Evolutionary conservation across 2,113 vertebrate genomes (phyloP).

Genomic region (Notarius quadriscutis): DNA sequence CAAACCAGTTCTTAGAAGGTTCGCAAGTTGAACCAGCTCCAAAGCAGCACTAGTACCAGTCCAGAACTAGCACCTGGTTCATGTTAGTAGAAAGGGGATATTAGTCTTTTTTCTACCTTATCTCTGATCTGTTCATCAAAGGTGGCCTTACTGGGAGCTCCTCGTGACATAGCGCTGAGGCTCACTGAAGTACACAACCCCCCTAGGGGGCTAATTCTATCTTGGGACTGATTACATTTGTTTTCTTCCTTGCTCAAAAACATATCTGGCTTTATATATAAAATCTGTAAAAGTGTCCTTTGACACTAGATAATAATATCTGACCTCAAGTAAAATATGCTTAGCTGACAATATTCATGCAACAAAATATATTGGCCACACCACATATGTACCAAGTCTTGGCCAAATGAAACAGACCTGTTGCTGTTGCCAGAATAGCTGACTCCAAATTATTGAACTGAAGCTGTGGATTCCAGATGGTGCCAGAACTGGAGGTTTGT

Average conservation of each 20-base stretch:
- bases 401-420: background rate
- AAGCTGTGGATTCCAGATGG: slow-evolving; percentile 6
- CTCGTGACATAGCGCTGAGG: background rate
- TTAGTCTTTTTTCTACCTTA: background rate
- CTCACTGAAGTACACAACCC: background rate
- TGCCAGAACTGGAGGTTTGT: background rate
- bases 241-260: background rate
- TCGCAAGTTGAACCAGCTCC: no score
- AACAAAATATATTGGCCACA: background rate
- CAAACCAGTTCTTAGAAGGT: no score
- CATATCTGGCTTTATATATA: background rate
- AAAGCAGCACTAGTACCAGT: no score
- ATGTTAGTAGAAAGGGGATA: no score
- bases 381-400: background rate
- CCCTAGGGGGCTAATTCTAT: background rate
- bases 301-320: background rate
- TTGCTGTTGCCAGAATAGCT: background rate
- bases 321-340: background rate
- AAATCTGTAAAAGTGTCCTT: background rate
- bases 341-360: background rate
- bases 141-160: background rate
- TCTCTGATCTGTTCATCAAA: background rate
- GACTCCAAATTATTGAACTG: slow-evolving; percentile 10
- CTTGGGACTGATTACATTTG: background rate
- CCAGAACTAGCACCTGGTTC: no score